A percentile compares a stretch with the other conserved stretches of the same genome.
These are phyloP conservation scores for Agriopis aurantiaria DNA, from an alignment of 2,888 invertebrate species.

Conservation along the genomic window DNA sequence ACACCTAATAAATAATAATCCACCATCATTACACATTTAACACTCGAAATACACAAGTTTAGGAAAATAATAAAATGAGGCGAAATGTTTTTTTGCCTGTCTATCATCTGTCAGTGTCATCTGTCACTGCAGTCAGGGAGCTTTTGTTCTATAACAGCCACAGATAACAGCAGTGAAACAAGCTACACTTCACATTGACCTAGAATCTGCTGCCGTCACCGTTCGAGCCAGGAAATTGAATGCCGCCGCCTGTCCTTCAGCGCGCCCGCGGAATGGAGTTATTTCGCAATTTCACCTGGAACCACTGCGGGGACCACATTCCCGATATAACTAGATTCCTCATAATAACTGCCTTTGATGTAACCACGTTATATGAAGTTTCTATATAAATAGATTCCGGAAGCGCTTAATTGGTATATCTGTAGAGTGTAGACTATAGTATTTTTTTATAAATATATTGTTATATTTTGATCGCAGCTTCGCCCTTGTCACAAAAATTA, in stretches of 20 bases:
- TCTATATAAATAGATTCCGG: not conserved
- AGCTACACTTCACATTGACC: conserved; percentile 46
- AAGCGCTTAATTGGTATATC: too few species aligned
- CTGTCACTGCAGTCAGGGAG: not conserved
- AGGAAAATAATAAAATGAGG: too few species aligned
- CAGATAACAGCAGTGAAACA: not conserved
- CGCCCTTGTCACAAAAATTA: too few species aligned
- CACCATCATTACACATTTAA: too few species aligned
- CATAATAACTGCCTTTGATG: not conserved
- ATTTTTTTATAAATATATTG: too few species aligned
- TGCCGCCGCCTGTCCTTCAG: conserved; percentile 44
- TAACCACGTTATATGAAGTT: not conserved
- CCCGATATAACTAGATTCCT: conserved; percentile 6
- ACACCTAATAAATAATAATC: too few species aligned
- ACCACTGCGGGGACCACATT: conserved; percentile 4
- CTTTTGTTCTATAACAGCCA: not conserved
- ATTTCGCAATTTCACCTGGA: conserved; percentile 31
- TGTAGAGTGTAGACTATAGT: too few species aligned
- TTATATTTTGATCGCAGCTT: too few species aligned
- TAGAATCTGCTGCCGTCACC: conserved; percentile 44
- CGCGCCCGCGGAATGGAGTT: conserved; percentile 23
- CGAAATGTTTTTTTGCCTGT: not conserved
- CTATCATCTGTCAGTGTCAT: not conserved
- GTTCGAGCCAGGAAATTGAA: conserved; percentile 56
- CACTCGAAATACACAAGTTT: too few species aligned